Evolutionary conservation across 2,888 invertebrate species (phyloP), one percentile per base, ranked within the genome.

Genomic region (Cataglyphis cursor): DNA sequence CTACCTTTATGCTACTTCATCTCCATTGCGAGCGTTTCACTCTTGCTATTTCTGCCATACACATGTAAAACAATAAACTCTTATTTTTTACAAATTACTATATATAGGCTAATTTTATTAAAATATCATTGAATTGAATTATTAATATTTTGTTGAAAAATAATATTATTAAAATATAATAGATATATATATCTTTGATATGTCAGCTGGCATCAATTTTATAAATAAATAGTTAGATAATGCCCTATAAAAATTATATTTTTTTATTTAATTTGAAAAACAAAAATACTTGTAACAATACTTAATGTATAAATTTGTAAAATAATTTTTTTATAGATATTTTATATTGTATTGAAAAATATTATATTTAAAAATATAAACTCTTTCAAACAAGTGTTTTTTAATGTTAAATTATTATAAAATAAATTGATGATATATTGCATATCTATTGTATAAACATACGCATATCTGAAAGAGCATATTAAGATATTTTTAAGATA

Each of bases 1-100:
- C 91, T 87, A 78, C 90, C 86, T 90, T 90, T 89, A 85, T 86
- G 78, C 70, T 88, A 88, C 90, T 92, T 90, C 90, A 91, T 90
- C 87, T 90, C 89, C 89, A 90, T 90, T 85, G 87, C 75, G 70
- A 76, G 44, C 41, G 80, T 76, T 85, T 85, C 81, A 28, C 85
- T 64, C 31, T 82, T 66, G 44, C 81, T 68, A 86, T 83, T 84
- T 85, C 54, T 54, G 85, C 85, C 85, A 57, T 51, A 65, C 78
- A 28, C 61, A 59, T 76, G 54, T 64, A 65, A 54, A 51, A 12
- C 76, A 54, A 54, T 74, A 38, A 41, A 31, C 31, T 57, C 31
- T 15, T 31, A 6, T 21, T 41, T 59, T 31, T 78, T 5, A 65
- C 28, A 38, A 75, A 51, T 78, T n/a, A 21, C 21, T 18, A 31